Conservation (phyloP, 2,797 vertebrate genomes). For the Florisuga fusca region DNA sequence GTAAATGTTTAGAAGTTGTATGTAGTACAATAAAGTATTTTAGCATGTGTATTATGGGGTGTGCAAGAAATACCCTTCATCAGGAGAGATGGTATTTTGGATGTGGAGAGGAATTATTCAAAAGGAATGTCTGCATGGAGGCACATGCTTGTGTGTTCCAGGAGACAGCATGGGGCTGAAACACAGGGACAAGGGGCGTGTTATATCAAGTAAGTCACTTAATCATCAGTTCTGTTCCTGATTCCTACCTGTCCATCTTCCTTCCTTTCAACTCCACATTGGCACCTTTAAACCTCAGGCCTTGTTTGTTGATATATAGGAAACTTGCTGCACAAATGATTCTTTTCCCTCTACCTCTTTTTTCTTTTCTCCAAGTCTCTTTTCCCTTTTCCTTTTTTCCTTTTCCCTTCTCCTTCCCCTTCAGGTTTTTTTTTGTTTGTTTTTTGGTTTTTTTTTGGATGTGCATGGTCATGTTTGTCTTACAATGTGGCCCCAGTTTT, state of each 20-base stretch:
- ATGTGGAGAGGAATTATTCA: background rate
- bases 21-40: constrained; percentile 55
- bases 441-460: background rate
- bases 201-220: background rate
- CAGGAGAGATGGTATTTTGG: background rate
- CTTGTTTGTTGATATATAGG: background rate
- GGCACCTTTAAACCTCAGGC: background rate
- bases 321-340: background rate
- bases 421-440: background rate
- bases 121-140: background rate
- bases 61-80: constrained; percentile 13
- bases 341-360: background rate
- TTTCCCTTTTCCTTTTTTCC: background rate
- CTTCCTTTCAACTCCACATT: background rate
- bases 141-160: background rate
- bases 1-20: constrained; percentile 55
- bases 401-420: background rate
- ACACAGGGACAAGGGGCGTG: background rate
- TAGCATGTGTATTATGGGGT: constrained; percentile 28
- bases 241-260: background rate
- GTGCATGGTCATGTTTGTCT: background rate
- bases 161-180: background rate
- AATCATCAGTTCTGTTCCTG: background rate
- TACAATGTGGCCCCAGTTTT: background rate
- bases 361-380: background rate